phyloP scores from a whole-genome alignment of 2,113 vertebrate genomes.

The Gallinago jamesoni region DNA sequence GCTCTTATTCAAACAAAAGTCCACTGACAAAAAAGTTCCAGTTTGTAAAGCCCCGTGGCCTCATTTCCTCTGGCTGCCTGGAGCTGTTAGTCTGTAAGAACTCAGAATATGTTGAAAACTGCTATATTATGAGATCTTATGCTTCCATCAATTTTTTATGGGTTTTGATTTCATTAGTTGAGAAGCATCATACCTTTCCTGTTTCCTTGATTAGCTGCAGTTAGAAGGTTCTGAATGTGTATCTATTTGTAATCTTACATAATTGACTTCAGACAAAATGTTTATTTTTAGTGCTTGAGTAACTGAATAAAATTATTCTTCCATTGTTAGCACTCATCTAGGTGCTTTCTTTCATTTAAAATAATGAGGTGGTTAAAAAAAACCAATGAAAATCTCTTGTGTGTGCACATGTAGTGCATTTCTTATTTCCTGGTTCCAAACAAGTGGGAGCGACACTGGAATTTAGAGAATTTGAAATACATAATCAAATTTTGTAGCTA shows the following conservation, averaged over 20 bases:
- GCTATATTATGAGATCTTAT: background rate
- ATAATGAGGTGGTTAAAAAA: background rate
- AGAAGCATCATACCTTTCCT: background rate
- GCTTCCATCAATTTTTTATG: background rate
- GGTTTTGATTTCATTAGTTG: background rate
- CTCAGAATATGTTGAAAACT: background rate
- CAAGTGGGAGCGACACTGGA: background rate
- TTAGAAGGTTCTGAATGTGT: constrained; percentile 23
- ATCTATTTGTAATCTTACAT: constrained; percentile 1
- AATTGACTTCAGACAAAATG: constrained; percentile 19
- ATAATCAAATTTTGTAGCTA: background rate
- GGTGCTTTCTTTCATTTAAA: constrained; percentile 3
- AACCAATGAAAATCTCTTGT: background rate
- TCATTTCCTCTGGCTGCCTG: background rate
- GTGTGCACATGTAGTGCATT: background rate
- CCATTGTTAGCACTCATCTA: constrained; percentile 7
- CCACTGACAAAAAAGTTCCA: background rate
- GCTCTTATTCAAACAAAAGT: background rate
- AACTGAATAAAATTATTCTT: background rate
- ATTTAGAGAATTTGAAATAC: background rate
- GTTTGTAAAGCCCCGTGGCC: background rate
- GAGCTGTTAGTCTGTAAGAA: background rate
- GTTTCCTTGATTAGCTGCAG: constrained; percentile 43
- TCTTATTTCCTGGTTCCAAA: background rate
- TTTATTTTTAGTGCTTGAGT: constrained; percentile 23